A percentile compares a stretch with the other conserved stretches of the same genome.
Evolutionary conservation across 2,888 invertebrate genomes (phyloP).

Genomic region (Pomacea canaliculata): DNA sequence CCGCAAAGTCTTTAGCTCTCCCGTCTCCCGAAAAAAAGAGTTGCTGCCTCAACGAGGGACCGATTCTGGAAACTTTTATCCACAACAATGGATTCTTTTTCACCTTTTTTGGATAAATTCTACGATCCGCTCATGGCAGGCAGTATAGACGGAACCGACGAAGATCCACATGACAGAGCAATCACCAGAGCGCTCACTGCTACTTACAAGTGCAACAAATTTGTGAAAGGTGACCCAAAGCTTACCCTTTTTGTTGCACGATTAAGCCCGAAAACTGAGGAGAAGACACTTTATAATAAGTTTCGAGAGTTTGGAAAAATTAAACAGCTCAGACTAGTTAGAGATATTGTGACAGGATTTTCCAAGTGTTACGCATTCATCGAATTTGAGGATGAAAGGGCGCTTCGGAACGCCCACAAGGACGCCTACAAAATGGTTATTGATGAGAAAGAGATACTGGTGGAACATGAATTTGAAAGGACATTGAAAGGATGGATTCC

Average conservation of each 20-base stretch:
- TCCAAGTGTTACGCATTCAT: slow-evolving; percentile 88
- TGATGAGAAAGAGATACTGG: slow-evolving; percentile 80
- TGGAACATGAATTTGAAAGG: slow-evolving; percentile 83
- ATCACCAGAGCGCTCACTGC: slow-evolving; percentile 80
- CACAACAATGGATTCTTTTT: slow-evolving; percentile 37
- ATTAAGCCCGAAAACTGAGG: slow-evolving; percentile 77
- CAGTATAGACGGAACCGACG: slow-evolving; percentile 89
- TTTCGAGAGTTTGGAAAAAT: slow-evolving; percentile 78
- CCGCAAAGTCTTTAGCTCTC: no score
- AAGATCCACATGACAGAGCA: slow-evolving; percentile 84
- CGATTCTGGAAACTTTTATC: no score
- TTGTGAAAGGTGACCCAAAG: slow-evolving; percentile 78
- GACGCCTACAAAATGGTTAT: slow-evolving; percentile 76
- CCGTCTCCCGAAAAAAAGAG: no score
- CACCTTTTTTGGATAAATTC: slow-evolving; percentile 70
- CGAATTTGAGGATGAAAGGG: slow-evolving; percentile 78
- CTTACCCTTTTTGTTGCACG: slow-evolving; percentile 83
- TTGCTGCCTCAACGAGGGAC: no score
- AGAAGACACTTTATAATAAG: slow-evolving; percentile 74
- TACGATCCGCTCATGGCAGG: slow-evolving; percentile 87
- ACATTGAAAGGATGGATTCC: slow-evolving; percentile 83
- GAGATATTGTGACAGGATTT: slow-evolving; percentile 86
- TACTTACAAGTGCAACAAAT: slow-evolving; percentile 63
- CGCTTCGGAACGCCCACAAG: slow-evolving; percentile 77
- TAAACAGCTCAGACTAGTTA: slow-evolving; percentile 77